Percentiles rank a stretch among this genome's conserved stretches.
Conservation (phyloP, 1,140 invertebrate genomes). For the Dreissena rostriformis region DNA sequence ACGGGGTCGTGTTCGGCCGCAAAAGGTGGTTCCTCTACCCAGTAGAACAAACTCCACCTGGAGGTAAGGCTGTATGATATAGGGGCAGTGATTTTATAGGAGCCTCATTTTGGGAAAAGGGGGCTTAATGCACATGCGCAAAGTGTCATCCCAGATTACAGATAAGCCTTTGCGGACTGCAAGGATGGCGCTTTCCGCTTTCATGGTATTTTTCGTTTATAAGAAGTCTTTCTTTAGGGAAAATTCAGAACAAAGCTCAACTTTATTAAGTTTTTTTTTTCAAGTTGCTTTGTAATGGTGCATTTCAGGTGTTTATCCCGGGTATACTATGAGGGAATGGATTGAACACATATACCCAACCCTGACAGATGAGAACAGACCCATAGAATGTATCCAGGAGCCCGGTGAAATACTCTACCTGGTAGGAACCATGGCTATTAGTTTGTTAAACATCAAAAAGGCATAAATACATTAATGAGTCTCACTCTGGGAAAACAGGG, state of each 20-base stretch:
- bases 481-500: too few species aligned
- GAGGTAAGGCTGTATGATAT: slow-evolving; percentile 65
- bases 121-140: too few species aligned
- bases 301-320: slow-evolving; percentile 67
- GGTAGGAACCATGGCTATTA: slow-evolving; percentile 53
- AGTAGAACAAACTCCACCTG: slow-evolving; percentile 72
- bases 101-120: too few species aligned
- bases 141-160: neutral
- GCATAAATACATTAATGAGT: too few species aligned
- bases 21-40: slow-evolving; percentile 79
- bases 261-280: too few species aligned
- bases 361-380: slow-evolving; percentile 48
- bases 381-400: slow-evolving; percentile 74
- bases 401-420: slow-evolving; percentile 77
- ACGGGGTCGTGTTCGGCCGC: slow-evolving; percentile 76
- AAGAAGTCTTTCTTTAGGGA: too few species aligned
- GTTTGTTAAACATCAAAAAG: too few species aligned
- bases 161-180: too few species aligned
- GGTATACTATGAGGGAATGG: slow-evolving; percentile 67
- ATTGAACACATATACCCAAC: slow-evolving; percentile 63
- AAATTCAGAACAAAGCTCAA: too few species aligned
- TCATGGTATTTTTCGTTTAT: too few species aligned
- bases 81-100: neutral
- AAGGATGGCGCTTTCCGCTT: too few species aligned
- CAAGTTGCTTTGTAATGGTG: too few species aligned